Evolutionary conservation across 2,888 invertebrate species (phyloP), one percentile per base, ranked within the genome.

Genomic region (Drosophila colorata): DNA sequence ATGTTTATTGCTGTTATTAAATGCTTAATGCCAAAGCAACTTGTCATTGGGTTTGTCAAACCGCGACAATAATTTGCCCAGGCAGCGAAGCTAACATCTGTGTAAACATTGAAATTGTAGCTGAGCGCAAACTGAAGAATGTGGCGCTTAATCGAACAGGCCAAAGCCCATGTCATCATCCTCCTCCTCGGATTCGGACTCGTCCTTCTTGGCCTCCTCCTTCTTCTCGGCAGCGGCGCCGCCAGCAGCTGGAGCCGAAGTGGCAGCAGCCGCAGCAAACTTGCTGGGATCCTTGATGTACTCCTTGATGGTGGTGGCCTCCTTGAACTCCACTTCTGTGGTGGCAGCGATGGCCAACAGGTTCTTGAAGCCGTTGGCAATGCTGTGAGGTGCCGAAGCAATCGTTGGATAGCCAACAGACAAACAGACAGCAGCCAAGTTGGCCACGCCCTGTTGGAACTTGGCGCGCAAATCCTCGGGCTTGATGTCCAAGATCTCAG

Each of bases 91-190:
- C 61, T 31, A 33, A 6, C 65, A 58, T 71, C 8, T 28, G 31
- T 44, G 71, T 71, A 79, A 84, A 78, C 65, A 64, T 72, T 55
- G 51, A 72, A 63, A 51, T 20, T 55, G 61, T 28, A 48, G 58
- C 48, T 46, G 53, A 35, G 77, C 58, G 49, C 37, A 47, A 14
- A 44, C 41, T 20, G 43, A 33, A 20, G 16, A 41, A 44, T 49
- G 43, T 46, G 60, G 23, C 44, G 63, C 79, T 94, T 96, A 97
- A 93, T 97, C 97, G 91, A 97, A 97, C 23, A 97, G 95, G 93
- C 98, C 98, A 93, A 99, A 98, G 93, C 99, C 99, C 98, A 99
- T 98, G 93, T 98, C 99, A 88, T 98, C 98, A 90, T 96, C 96
- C 79, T 98, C 98, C 91, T 95, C 94, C 73, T 95, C 95, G 63